These are phyloP conservation scores for Brenthis daphne DNA, from an alignment of 2,888 invertebrate genomes.

Conservation along the genomic window DNA sequence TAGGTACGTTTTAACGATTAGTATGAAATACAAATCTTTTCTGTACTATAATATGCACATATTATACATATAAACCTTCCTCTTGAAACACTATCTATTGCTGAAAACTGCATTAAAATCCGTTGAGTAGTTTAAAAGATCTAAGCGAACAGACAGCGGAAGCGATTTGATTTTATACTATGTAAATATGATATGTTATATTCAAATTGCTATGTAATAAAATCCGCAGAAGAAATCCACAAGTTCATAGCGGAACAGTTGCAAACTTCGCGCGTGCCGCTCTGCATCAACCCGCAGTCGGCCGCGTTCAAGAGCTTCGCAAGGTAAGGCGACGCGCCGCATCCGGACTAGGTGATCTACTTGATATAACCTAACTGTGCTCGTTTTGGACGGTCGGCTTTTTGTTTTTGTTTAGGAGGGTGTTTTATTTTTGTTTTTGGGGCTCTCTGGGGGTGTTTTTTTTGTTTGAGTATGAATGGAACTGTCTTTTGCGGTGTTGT, in stretches of 20 bases:
- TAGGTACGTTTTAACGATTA: too few species aligned
- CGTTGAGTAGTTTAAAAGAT: too few species aligned
- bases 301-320: conserved; percentile 99
- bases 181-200: not conserved
- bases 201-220: conserved; percentile 10
- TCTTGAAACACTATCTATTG: too few species aligned
- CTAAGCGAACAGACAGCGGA: too few species aligned
- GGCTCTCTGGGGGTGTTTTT: not conserved
- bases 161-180: too few species aligned
- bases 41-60: too few species aligned
- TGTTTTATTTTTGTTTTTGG: not conserved
- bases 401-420: not conserved
- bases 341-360: conserved; percentile 80
- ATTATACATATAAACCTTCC: too few species aligned
- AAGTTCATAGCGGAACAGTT: conserved; percentile 99
- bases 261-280: conserved; percentile 96
- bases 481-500: too few species aligned
- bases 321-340: conserved; percentile 89
- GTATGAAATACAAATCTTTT: too few species aligned
- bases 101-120: too few species aligned
- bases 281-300: conserved; percentile 99
- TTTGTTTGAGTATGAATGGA: too few species aligned
- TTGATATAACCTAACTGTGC: conserved; percentile 67
- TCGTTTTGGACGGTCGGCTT: conserved; percentile 28
- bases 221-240: conserved; percentile 96